Evolutionary conservation across 53 echinoderm and acorn worm species (phyloP), one percentile per base, ranked within the genome.

Genomic region (Antedon mediterranea): DNA sequence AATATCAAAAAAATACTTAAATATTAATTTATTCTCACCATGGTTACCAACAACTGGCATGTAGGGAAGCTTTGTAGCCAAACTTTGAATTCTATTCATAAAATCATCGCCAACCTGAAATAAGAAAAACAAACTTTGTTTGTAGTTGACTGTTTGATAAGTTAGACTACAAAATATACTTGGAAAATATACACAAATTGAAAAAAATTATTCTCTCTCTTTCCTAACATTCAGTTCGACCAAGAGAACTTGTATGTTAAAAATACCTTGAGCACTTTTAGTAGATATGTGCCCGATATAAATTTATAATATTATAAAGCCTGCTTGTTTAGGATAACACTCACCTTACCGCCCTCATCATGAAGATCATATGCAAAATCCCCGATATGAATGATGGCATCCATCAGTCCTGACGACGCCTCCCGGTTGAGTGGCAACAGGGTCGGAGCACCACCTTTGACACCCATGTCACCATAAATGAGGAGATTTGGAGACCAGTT

Each of bases 301-400:
- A n/a, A n/a, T n/a, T n/a, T n/a, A n/a, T n/a, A n/a, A n/a, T n/a
- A n/a, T n/a, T n/a, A n/a, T n/a, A n/a, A n/a, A n/a, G n/a, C n/a
- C n/a, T n/a, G n/a, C n/a, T n/a, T n/a, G n/a, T n/a, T n/a, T n/a
- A n/a, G n/a, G n/a, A n/a, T n/a, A n/a, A 23, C 32, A 70, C 77
- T 9, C 79, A 93, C 93, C 87, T 87, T 89, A 31, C 93, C 93
- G 28, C 87, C 93, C 34, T 93, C 90, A 73, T 81, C 84, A 81
- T 93, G 89, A 0, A 93, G 76, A 72, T 93, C 93, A 79, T 93
- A 93, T 27, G 93, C 93, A 87, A 93, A 89, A 80, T 93, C 93
- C 4, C 93, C 93, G 13, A 87, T 83, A 77, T 93, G 93, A 23
- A 93, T 78, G 74, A 89, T 79, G 14, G 88, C 89, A 79, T 93